Base-by-base conservation (phyloP, 1,140 invertebrate genomes). In the Hylaeus anthracinus region DNA sequence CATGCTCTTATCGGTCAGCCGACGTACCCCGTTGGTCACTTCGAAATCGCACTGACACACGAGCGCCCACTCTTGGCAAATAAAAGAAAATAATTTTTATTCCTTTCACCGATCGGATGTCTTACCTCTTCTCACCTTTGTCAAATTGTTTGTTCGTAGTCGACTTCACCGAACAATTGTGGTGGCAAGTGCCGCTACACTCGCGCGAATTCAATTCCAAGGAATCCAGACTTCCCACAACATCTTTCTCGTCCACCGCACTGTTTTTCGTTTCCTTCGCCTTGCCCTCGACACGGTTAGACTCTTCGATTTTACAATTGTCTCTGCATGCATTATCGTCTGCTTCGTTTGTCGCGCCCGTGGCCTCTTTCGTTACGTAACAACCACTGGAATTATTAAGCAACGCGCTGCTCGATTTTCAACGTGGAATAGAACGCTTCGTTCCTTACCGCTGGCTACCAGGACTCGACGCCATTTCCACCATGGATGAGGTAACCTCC, bases 311-410 rank as follows among this genome's bases (percentile, higher is more conserved):
- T 10, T 76, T 66, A 56, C 51, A 66, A 15, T 53, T 55, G 39
- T 14, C 73, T 39, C 1, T 65, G 72, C 60, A 74, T 53, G 9
- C 15, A 41, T 55, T 39, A 67, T 39, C 63, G 56, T 4, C 41
- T n/a, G 3, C 51, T 15, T 37, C 15, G 41, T 56, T 37, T 26
- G 53, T 53, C 9, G 37, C 3, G 15, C n/a, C 53, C n/a, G 51
- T 67, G 51, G 37, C 73, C 73, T 67, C 73, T 67, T 76, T 76
- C 39, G 63, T 75, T 75, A 55, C 51, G 26, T 66, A 66, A 74
- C 14, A 37, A 56, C 5, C 39, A 6, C 63, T 75, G 63, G n/a
- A 75, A 75, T 56, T 56, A 66, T 65, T 66, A 45, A 75, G 64
- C 10, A 65, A 55, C 39, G 2, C 12, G 9, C 2, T 51, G 9